phyloP scores from a whole-genome alignment of 1,140 invertebrate genomes.

The Hirudo medicinalis region DNA sequence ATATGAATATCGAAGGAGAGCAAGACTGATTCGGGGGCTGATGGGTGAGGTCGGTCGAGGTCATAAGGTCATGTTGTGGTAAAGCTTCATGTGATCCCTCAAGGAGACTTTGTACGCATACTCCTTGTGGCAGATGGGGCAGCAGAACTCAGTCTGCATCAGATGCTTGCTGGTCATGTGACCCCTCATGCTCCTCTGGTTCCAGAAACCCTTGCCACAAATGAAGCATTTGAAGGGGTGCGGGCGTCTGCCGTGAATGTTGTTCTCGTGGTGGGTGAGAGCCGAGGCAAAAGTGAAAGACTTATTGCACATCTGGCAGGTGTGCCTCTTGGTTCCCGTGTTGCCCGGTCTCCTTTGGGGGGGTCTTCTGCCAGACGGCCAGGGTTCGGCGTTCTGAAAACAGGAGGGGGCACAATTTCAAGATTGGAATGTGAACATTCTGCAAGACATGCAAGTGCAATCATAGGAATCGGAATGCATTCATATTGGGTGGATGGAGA shows the following conservation, averaged over 20 bases:
- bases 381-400: no score
- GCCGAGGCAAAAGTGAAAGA: conserved; percentile 7
- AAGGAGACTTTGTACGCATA: conserved; percentile 11
- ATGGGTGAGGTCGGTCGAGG: background rate
- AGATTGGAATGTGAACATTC: no score
- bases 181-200: background rate
- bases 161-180: conserved; percentile 12
- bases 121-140: conserved; percentile 16
- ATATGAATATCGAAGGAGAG: no score
- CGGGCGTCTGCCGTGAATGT: background rate
- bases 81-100: conserved; percentile 1
- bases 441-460: no score
- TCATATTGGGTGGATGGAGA: no score
- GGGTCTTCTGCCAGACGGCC: no score
- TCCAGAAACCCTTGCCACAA: conserved; percentile 11
- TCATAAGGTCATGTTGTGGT: conserved; percentile 8
- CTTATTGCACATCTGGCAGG: conserved; percentile 12
- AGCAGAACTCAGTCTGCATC: conserved; percentile 12
- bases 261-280: conserved; percentile 8
- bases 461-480: no score
- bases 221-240: conserved; percentile 13
- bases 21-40: no score
- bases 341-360: no score
- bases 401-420: no score
- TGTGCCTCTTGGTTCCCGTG: background rate